Conservation (phyloP, 1,140 invertebrate genomes). For the Magallana gigas region DNA sequence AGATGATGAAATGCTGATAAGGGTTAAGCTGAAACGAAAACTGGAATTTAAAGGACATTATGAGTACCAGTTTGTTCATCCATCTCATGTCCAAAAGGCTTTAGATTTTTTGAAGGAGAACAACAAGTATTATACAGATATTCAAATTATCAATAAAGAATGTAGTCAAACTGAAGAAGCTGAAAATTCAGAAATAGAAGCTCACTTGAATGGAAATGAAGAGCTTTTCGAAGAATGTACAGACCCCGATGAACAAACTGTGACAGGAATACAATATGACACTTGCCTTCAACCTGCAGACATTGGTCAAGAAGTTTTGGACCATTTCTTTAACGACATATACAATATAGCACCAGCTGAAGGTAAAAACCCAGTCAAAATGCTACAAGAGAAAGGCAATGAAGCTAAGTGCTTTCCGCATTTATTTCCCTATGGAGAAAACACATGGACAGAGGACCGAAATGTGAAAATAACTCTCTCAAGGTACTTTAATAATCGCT, state of each 20-base stretch:
- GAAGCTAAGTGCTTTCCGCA: constrained; percentile 44
- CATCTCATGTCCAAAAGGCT: background rate
- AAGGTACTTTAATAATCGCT: constrained; percentile 47
- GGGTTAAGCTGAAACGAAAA: constrained; percentile 53
- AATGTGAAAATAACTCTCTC: constrained; percentile 18
- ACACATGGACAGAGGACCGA: constrained; percentile 35
- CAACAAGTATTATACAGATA: background rate
- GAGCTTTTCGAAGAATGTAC: background rate
- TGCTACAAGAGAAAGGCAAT: constrained; percentile 45
- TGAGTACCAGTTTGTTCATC: constrained; percentile 38
- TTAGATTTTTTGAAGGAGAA: background rate
- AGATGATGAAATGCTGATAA: constrained; percentile 38
- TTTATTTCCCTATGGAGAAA: constrained; percentile 40
- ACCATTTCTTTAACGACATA: constrained; percentile 43
- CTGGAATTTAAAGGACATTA: constrained; percentile 43
- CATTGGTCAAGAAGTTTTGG: constrained; percentile 48
- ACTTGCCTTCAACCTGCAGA: constrained; percentile 46
- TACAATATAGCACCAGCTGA: constrained; percentile 47
- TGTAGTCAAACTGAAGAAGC: background rate
- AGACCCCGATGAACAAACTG: background rate
- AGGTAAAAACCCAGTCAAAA: constrained; percentile 31
- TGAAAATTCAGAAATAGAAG: background rate
- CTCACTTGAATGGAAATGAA: background rate
- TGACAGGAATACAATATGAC: background rate
- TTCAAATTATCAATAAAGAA: too few species aligned